Evolutionary conservation across 2,888 invertebrate genomes (phyloP).

Genomic region (Byasa hedistus): DNA sequence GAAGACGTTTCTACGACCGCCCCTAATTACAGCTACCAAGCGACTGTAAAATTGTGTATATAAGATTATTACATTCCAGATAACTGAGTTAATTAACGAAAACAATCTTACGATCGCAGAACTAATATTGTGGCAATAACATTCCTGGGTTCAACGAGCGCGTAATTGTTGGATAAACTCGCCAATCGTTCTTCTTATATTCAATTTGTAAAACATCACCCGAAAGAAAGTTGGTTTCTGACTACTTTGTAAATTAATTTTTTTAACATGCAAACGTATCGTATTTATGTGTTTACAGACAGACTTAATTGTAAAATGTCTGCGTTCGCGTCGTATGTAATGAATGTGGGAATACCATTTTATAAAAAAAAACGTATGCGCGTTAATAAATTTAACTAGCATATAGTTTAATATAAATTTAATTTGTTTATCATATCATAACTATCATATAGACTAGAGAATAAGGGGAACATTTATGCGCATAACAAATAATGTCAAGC

Average conservation of each 20-base stretch:
- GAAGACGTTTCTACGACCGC: conserved; percentile 16
- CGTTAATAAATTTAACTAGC: no score
- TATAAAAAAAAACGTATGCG: background rate
- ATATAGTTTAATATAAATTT: no score
- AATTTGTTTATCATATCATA: no score
- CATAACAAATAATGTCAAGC: background rate
- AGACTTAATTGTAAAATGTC: no score
- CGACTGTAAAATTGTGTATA: conserved; percentile 24
- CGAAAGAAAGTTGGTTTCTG: conserved; percentile 9
- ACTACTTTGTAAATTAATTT: background rate
- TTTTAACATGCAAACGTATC: background rate
- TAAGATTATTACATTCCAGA: conserved; percentile 24
- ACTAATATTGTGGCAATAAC: conserved; percentile 25
- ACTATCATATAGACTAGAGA: background rate
- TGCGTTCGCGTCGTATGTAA: no score
- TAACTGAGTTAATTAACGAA: conserved; percentile 26
- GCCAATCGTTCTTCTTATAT: conserved; percentile 16
- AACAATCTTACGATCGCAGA: conserved; percentile 21
- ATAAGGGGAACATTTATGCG: background rate
- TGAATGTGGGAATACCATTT: no score
- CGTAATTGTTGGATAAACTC: conserved; percentile 27
- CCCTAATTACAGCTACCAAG: conserved; percentile 14
- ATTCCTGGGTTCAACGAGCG: conserved; percentile 24
- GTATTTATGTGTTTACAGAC: no score
- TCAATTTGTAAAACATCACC: background rate